Base-by-base conservation (phyloP, 2,888 invertebrate genomes). In the Artemia sinica region DNA sequence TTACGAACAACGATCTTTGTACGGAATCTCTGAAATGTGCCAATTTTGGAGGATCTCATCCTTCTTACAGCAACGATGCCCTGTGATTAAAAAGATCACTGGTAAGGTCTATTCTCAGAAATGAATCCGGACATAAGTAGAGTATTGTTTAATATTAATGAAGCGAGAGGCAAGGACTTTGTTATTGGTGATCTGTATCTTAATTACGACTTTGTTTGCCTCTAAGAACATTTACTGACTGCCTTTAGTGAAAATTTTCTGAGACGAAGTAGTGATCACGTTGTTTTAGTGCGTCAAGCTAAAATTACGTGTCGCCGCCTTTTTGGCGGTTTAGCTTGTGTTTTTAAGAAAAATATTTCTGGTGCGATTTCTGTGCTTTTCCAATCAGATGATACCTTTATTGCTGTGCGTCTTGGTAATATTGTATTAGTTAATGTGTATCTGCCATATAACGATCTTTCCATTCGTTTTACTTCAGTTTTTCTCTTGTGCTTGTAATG, bases 11-110 rank as follows among this genome's bases (percentile, higher is more conserved):
- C 18, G 18, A 18, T 58, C 58, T 14, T 58, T 58, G 58, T 58
- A 58, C 58, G 58, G 58, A 58, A 58, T 58, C 58, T 58, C 58
- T 14, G 58, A 58, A 58, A 58, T 58, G 58, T 58, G 58, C 8
- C 13, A 58, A 58, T 58, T 58, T 6, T 58, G 58, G 58, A 7
- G 58, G 14, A 58, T 58, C 58, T 58, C 58, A 58, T 18, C 18
- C 18, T 18, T 18, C 18, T 18, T 18, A 18, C 18, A 18, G 18
- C 18, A 1, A 18, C 18, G 18, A 18, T 18, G 18, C 18, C 18
- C 18, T 18, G 18, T 18, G 18, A 18, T 18, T 18, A 18, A 18
- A 1, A 18, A 18, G 18, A 18, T 18, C 18, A 18, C 18, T 18
- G 18, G 18, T 18, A 18, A 18, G 18, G 18, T 18, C 18, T 18